These are phyloP conservation scores for Drosophila nr. perissopoda DNA, from an alignment of 2,888 invertebrate genomes.

Conservation along the genomic window DNA sequence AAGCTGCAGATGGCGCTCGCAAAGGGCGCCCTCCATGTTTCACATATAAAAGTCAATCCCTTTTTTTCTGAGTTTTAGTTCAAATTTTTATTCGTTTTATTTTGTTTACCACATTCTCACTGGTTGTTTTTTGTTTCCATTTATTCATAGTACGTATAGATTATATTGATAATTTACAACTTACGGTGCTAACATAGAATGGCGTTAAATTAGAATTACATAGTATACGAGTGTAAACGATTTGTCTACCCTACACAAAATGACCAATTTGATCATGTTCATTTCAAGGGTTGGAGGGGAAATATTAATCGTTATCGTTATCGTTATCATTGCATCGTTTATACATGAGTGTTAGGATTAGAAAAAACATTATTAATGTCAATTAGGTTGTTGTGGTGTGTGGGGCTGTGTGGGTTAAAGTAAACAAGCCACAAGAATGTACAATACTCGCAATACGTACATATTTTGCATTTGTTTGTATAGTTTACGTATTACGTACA, in stretches of 20 bases:
- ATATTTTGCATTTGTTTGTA: slow-evolving; percentile 28
- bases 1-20: slow-evolving; percentile 31
- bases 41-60: neutral
- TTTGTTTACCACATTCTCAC: slow-evolving; percentile 71
- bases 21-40: slow-evolving; percentile 22
- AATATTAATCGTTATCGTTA: slow-evolving; percentile 1
- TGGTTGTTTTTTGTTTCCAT: slow-evolving; percentile 66
- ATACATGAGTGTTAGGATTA: slow-evolving; percentile 40
- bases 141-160: slow-evolving; percentile 78
- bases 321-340: slow-evolving; percentile 36
- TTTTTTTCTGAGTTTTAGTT: slow-evolving; percentile 44
- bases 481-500: slow-evolving; percentile 38
- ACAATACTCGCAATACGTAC: slow-evolving; percentile 62
- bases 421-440: slow-evolving; percentile 77
- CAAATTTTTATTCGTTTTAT: slow-evolving; percentile 66
- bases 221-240: slow-evolving; percentile 69
- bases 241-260: slow-evolving; percentile 36
- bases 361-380: slow-evolving; percentile 50
- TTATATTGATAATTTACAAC: slow-evolving; percentile 84
- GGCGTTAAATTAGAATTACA: slow-evolving; percentile 81
- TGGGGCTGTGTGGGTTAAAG: slow-evolving; percentile 39
- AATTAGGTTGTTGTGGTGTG: slow-evolving; percentile 23
- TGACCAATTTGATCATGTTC: neutral
- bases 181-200: slow-evolving; percentile 81
- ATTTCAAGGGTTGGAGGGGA: slow-evolving; percentile 5